These are phyloP conservation scores for Dicrurus megarhynchus DNA, from an alignment of 2,113 vertebrate species.

Conservation along the genomic window DNA sequence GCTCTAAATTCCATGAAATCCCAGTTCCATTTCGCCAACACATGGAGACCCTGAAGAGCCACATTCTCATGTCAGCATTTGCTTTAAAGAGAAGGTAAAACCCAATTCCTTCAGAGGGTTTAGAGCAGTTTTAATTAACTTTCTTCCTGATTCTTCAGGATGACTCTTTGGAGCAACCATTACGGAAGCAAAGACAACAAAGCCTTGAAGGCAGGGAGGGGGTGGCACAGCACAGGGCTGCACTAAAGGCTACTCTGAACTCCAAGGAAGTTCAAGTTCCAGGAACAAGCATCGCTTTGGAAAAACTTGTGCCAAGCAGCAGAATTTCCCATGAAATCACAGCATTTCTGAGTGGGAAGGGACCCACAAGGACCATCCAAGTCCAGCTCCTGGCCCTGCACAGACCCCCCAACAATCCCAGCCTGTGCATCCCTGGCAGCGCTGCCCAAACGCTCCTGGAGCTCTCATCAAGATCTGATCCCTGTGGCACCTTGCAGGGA, in stretches of 20 bases:
- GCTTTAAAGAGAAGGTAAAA: not conserved
- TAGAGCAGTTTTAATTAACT: not conserved
- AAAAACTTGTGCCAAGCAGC: not conserved
- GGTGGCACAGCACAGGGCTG: not conserved
- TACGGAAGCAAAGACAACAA: not conserved
- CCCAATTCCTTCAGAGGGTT: not conserved
- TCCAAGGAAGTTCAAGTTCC: not conserved
- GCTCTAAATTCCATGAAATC: not conserved
- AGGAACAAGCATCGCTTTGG: not conserved
- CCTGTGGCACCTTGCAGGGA: not conserved
- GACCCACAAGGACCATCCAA: not conserved
- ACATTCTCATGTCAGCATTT: not conserved
- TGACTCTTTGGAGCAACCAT: not conserved
- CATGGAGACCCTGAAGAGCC: not conserved
- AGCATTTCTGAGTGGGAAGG: not conserved
- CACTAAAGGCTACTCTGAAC: not conserved
- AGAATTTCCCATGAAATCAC: not conserved
- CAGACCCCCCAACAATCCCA: not conserved
- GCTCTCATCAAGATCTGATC: not conserved
- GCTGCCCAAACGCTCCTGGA: not conserved
- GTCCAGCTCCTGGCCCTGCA: not conserved
- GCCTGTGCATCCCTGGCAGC: not conserved
- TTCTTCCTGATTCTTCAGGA: not conserved
- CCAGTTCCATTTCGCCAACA: not conserved
- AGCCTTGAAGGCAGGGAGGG: not conserved